Conservation (phyloP, 2,113 vertebrate genomes). For the Genyomyrus donnyi region DNA sequence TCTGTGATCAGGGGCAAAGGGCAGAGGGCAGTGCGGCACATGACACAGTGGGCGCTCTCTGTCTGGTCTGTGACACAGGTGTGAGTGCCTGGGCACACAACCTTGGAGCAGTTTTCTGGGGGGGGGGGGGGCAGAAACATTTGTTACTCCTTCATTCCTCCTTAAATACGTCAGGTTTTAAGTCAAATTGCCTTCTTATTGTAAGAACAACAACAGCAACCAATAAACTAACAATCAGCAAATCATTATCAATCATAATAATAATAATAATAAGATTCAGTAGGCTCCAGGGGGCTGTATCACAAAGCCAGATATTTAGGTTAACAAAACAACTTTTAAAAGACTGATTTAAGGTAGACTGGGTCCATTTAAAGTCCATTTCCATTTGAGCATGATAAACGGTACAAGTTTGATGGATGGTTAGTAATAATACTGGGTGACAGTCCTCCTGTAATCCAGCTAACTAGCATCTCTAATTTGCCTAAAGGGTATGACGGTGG, state of each 20-base stretch:
- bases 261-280: neutral
- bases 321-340: neutral
- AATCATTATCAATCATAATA: neutral
- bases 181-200: neutral
- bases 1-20: conserved; percentile 69
- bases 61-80: conserved; percentile 95
- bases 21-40: conserved; percentile 81
- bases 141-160: neutral
- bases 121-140: conserved; percentile 24
- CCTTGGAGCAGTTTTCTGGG: conserved; percentile 84
- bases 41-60: conserved; percentile 87
- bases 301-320: neutral
- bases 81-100: conserved; percentile 83
- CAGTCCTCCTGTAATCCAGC: neutral
- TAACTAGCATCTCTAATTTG: neutral
- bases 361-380: neutral
- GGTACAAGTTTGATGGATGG: neutral
- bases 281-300: neutral
- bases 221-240: neutral
- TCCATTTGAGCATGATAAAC: neutral
- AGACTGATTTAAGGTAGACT: neutral
- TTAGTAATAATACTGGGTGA: neutral
- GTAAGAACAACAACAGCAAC: neutral
- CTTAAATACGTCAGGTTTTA: neutral
- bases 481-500: neutral